Base-by-base conservation (phyloP, 1,140 invertebrate genomes). In the Drosophila varians region DNA sequence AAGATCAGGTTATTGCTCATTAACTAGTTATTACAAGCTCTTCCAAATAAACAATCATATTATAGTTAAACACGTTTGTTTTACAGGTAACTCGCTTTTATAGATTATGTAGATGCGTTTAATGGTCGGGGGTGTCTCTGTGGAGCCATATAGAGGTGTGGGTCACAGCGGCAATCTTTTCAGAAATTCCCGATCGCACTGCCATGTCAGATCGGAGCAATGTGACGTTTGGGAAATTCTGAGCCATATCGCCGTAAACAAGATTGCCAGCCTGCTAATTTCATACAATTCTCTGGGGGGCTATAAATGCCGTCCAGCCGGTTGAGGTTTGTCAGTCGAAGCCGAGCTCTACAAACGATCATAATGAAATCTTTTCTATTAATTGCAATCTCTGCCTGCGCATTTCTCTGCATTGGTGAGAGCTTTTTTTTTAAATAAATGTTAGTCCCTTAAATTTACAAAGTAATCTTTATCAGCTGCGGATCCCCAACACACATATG, bases 401-500 rank as follows among this genome's bases (percentile, higher is more conserved):
- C 42, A 0, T 21, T 38, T 5, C 12, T 64, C 23, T 26, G 60
- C 23, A 42, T 26, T 7, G 60, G 60, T 64, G n/a, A 47, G 60
- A 42, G 11, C 5, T 31, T 31, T 3, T 11, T 4, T 31, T 31
- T 3, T 11, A n/a, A 31, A 31, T n/a, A 31, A 31, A n/a, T n/a
- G 4, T 0, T 3, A n/a, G n/a, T 11, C 9, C 3, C 28, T n/a
- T 31, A 3, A 31, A 9, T 11, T 31, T 31, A 31, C n/a, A 11
- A n/a, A 31, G 9, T 3, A n/a, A n/a, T 23, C 16, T 23, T 16
- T 5, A 38, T 47, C 8, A 74, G 73, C 12, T 23, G 73, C 54
- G 0, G 38, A 56, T 21, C 49, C 77, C 9, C 69, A 74, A 25
- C 18, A 74, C 0, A 79, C 62, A 2, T 79, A 79, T n/a, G 64